Evolutionary conservation across 2,113 vertebrate genomes (phyloP), one percentile per base, ranked within the genome.

Genomic region (Prunella himalayana): DNA sequence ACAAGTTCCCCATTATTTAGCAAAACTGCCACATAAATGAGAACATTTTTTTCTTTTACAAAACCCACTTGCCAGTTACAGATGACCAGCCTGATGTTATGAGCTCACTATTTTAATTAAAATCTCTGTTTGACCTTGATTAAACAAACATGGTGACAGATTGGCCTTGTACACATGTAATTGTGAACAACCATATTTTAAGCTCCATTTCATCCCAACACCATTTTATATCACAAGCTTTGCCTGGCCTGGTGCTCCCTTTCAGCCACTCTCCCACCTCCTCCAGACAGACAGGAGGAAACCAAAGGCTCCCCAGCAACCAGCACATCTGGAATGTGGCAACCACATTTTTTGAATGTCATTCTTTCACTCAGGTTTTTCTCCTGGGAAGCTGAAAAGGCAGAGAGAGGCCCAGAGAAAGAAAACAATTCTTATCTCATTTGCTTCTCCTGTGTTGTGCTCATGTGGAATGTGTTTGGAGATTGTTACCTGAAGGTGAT

Each of bases 51-150:
- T 51, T 47, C 24, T 50, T 10, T 60, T 79, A 72, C 45, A 76
- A 87, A 85, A 47, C 20, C 23, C 45, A 39, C 66, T 77, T 56
- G 35, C 60, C 9, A 23, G 73, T 83, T 90, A 84, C 84, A 95
- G 64, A 94, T 53, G 75, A 95, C 37, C 73, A 66, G 76, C 45
- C 65, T 92, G 83, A 81, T 13, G 53, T 56, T 91, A 72, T 20
- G 31, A 93, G 64, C 65, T 87, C 42, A 27, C 37, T 59, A 18
- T 90, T 94, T 83, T 88, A 96, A 96, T 94, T 94, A 90, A 88
- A 90, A 50, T 69, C 60, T 88, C 72, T 44, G 4, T 59, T 45
- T 19, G 72, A 82, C 64, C 64, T 76, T 85, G 82, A 89, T 95
- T 92, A 96, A 96, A 90, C 22, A 81, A 90, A 69, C 73, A 44